A percentile compares a stretch with the other conserved stretches of the same genome.
phyloP scores from a whole-genome alignment of 2,797 vertebrate genomes.

The Anniella stebbinsi region DNA sequence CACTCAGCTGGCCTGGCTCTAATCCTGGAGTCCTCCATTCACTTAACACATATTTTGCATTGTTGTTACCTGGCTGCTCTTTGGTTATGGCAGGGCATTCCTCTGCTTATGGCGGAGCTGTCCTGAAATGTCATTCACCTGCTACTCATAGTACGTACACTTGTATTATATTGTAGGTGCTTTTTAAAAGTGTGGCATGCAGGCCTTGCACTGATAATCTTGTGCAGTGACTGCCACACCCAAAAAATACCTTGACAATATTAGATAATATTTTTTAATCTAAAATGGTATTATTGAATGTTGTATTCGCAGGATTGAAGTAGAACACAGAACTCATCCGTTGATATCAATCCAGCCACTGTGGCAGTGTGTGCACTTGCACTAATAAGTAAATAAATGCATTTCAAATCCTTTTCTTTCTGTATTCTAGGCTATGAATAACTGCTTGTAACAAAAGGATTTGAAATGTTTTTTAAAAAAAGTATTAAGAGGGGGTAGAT shows the following conservation, averaged over 20 bases:
- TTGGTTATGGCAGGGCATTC: background rate
- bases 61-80: background rate
- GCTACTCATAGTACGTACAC: background rate
- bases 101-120: background rate
- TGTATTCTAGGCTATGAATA: background rate
- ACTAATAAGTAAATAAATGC: background rate
- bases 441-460: background rate
- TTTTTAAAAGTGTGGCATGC: background rate
- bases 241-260: too few relatives aligned
- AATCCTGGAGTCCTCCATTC: background rate
- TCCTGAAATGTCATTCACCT: background rate
- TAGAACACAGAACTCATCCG: background rate
- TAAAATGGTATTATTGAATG: background rate
- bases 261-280: too few relatives aligned
- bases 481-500: too few relatives aligned
- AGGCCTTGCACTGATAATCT: background rate
- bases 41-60: too few relatives aligned
- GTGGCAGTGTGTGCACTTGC: background rate
- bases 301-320: background rate
- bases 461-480: background rate
- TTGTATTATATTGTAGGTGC: background rate
- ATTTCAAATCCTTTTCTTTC: background rate
- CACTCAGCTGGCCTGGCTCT: too few relatives aligned
- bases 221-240: background rate
- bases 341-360: background rate